phyloP scores from a whole-genome alignment of 1,140 invertebrate species.

The Aphis craccivora region DNA sequence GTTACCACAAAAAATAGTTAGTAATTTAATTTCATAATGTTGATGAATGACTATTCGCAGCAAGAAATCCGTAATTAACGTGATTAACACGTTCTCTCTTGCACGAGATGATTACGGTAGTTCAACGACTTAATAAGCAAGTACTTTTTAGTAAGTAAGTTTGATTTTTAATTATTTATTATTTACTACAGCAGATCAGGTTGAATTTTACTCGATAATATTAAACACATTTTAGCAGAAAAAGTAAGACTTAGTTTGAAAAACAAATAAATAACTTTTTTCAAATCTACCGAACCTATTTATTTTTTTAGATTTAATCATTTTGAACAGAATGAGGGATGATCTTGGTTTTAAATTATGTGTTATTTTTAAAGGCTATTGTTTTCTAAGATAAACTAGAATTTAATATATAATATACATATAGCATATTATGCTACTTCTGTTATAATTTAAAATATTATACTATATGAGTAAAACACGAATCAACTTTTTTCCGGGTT shows the following conservation, averaged over 20 bases:
- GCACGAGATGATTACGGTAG: not conserved
- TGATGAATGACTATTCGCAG: not conserved
- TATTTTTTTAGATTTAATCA: not conserved
- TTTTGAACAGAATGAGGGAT: not conserved
- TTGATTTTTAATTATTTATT: not conserved
- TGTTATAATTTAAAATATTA: not conserved
- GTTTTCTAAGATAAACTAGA: not conserved
- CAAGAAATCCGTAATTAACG: not conserved
- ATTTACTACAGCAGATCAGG: not conserved
- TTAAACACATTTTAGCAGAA: not conserved
- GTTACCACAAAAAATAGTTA: too few relatives aligned
- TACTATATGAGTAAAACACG: not conserved
- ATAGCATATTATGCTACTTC: not conserved
- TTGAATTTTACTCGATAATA: not conserved
- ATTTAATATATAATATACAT: not conserved
- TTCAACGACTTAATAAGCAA: not conserved
- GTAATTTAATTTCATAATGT: not conserved
- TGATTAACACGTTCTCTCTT: not conserved
- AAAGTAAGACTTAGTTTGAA: not conserved
- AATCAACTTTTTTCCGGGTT: not conserved
- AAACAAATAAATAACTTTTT: not conserved
- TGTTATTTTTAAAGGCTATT: not conserved
- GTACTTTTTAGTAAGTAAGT: not conserved
- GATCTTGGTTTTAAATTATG: not conserved
- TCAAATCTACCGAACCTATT: not conserved